phyloP scores from a whole-genome alignment of 2,888 invertebrate genomes.

The Laothoe populi region DNA sequence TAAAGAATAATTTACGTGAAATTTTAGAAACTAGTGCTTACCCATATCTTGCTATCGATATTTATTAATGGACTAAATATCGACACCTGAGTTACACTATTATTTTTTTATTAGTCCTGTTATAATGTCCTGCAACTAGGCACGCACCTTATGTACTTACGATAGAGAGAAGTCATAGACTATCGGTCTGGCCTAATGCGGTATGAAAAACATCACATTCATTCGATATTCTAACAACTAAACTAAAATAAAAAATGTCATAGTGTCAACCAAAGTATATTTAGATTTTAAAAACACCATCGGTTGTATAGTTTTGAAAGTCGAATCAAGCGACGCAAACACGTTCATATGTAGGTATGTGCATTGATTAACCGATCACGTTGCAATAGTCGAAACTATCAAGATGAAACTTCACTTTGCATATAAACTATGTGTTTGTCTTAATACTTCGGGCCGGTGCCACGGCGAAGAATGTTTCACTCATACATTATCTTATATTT shows the following conservation, averaged over 20 bases:
- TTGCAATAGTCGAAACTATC: slow-evolving; percentile 6
- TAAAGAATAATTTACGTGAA: neutral
- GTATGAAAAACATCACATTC: no score
- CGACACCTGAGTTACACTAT: no score
- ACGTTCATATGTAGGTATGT: neutral
- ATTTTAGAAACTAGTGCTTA: neutral
- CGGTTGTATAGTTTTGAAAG: slow-evolving; percentile 5
- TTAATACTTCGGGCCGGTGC: neutral
- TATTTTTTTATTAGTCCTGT: no score
- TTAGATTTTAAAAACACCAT: neutral
- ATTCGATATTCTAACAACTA: no score
- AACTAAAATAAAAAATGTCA: no score
- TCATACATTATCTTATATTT: neutral
- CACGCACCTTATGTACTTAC: no score
- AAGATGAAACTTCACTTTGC: slow-evolving; percentile 6
- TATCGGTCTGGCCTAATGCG: no score
- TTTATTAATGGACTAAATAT: no score
- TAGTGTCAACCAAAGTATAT: no score
- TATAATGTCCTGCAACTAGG: no score
- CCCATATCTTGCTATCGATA: no score
- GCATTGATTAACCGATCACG: slow-evolving; percentile 21
- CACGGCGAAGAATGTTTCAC: neutral
- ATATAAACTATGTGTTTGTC: slow-evolving; percentile 19
- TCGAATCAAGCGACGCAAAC: neutral
- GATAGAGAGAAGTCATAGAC: no score